phyloP scores from a whole-genome alignment of 2,888 invertebrate genomes.

The Platycheirus albimanus region DNA sequence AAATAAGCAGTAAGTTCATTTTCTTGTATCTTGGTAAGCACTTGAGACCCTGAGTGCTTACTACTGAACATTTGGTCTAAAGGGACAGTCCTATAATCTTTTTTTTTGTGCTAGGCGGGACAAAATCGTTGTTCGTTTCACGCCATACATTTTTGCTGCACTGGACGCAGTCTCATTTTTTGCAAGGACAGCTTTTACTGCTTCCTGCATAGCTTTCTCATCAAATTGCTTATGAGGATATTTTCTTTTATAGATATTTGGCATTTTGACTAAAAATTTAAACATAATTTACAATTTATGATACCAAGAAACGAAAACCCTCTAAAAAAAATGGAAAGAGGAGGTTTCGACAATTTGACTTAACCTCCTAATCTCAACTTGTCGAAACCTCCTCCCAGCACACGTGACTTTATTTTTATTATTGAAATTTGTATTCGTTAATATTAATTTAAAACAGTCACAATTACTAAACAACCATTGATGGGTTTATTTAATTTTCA shows the following conservation, averaged over 20 bases:
- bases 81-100: neutral
- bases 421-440: too few relatives aligned
- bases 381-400: too few relatives aligned
- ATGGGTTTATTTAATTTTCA: too few relatives aligned
- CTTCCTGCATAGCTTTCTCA: slow-evolving; percentile 19
- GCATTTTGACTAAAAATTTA: slow-evolving; percentile 28
- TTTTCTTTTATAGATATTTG: slow-evolving; percentile 32
- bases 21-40: slow-evolving; percentile 22
- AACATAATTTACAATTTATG: too few relatives aligned
- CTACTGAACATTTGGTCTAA: slow-evolving; percentile 8
- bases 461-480: too few relatives aligned
- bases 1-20: slow-evolving; percentile 9
- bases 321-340: too few relatives aligned
- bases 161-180: slow-evolving; percentile 30
- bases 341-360: too few relatives aligned
- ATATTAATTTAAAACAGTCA: too few relatives aligned
- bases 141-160: slow-evolving; percentile 19
- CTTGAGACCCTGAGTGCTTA: slow-evolving; percentile 13
- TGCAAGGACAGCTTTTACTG: too few relatives aligned
- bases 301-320: too few relatives aligned
- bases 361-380: too few relatives aligned
- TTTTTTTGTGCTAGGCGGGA: slow-evolving; percentile 4
- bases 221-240: slow-evolving; percentile 9
- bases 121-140: slow-evolving; percentile 26
- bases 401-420: too few relatives aligned